Evolutionary conservation across 2,888 invertebrate species (phyloP).

Genomic region (Spialia ferax): DNA sequence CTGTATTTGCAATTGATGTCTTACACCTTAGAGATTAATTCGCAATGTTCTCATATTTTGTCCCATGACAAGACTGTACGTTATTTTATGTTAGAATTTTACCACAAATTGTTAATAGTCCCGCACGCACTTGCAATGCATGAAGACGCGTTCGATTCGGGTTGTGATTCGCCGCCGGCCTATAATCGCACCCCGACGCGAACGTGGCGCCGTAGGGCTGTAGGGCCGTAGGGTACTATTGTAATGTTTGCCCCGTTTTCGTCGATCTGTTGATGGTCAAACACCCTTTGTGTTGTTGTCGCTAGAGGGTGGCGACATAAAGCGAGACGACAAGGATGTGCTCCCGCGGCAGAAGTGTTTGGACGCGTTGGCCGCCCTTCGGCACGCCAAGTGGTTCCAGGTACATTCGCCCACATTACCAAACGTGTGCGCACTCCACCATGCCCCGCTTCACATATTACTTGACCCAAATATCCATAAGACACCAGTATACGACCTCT

Average conservation of each 20-base stretch:
- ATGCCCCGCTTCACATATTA: conserved; percentile 33
- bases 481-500: conserved; percentile 7
- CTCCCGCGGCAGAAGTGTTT: conserved; percentile 99
- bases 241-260: conserved; percentile 83
- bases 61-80: conserved; percentile 3
- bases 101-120: background rate
- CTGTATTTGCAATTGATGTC: background rate
- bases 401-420: conserved; percentile 88
- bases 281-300: conserved; percentile 90
- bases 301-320: conserved; percentile 88
- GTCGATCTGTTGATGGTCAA: conserved; percentile 89
- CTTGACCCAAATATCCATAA: conserved; percentile 3
- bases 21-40: background rate
- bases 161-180: background rate
- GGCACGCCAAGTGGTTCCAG: conserved; percentile 99
- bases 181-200: conserved; percentile 15
- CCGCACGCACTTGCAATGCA: background rate
- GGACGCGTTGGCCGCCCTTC: conserved; percentile 99
- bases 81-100: background rate
- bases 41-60: background rate
- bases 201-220: conserved; percentile 2
- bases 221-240: conserved; percentile 31
- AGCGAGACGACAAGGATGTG: conserved; percentile 95
- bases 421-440: conserved; percentile 74
- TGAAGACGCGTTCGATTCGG: conserved; percentile 1